Base-by-base conservation (phyloP, 2,888 invertebrate genomes). In the Pseudococcus longispinus region DNA sequence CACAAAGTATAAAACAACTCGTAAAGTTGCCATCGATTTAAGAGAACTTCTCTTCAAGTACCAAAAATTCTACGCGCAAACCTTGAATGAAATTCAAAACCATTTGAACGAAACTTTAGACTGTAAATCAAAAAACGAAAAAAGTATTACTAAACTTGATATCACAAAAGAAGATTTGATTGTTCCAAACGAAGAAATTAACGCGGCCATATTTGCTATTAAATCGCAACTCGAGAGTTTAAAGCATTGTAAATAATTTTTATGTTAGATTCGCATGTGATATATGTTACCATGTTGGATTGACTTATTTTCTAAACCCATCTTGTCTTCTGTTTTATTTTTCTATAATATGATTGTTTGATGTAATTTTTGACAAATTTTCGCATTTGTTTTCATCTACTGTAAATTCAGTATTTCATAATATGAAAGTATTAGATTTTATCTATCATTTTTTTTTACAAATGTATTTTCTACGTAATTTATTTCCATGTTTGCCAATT, bases 21-120 rank as follows among this genome's bases (percentile, higher is more conserved):
- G 86, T 26, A 86, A 86, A 86, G 26, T 26, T 5, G 86, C 86
- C 1, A 32, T 86, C 15, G 80, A 74, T 26, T 37, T 80, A 9
- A 86, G 77, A 74, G 23, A 86, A 86, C 51, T 80, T 20, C 51
- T 86, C 4, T 8, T 44, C n/a, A 29, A 23, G 15, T 55, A 80
- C 6, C 77, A 74, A 11, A 15, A 80, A 44, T 46, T 77, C 23
- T 86, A 51, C 55, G 42, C 44, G 20, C 77, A 80, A 55, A 86
- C 86, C 6, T 86, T 86, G 55, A 86, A 86, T 26, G 55, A 80
- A 37, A 80, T 80, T 77, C 77, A 77, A n/a, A 86, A 80, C 13
- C 80, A 86, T 46, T 46, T 86, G 5, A 77, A 86, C 55, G 55
- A 86, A 26, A 46, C 86, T 23, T 84, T 84, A n/a, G 55, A 37